Evolutionary conservation across 2,797 vertebrate genomes (phyloP), one percentile per base, ranked within the genome.

Genomic region (Odontamblyopus lacepedii): DNA sequence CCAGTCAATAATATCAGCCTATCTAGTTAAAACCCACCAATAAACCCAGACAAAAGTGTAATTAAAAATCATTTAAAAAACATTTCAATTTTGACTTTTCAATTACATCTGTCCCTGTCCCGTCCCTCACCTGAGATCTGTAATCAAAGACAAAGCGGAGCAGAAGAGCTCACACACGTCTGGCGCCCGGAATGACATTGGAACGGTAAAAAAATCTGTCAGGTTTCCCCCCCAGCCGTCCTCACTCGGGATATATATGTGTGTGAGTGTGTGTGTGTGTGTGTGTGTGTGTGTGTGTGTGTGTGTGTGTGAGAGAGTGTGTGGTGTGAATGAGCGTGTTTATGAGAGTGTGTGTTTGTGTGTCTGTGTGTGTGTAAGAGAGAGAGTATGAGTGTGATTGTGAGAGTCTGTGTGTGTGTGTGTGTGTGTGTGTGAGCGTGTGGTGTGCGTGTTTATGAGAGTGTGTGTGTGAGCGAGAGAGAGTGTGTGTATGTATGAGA

Each of bases 171-270:
- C 57, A 44, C 72, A 80, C 69, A 30, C 35, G 51, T 69, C 67
- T 85, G 78, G 85, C 70, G 74, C 82, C 77, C 12, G 57, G 57
- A 80, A 86, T 88, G 89, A 92, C 90, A 92, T 87, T 91, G 89
- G 84, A 65, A 87, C 84, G 89, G 85, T 88, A 18, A 60, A 61
- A 84, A 83, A 88, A 89, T 70, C 82, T 88, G 83, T 85, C 80
- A 74, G 86, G 89, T 91, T 74, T 75, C 80, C 86, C 85, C 87
- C 85, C 82, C 78, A 84, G 84, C 79, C 53, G 79, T 76, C 78
- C 84, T 85, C 90, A 87, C 87, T 83, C 84, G 88, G 90, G 92
- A 92, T 72, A 78, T 76, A 70, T 90, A 87, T 26, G 2, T 57
- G 9, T 57, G 1, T 80, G 88, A 81, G 78, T 71, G 66, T 65